Conservation (phyloP, 1,140 invertebrate genomes). For the Drosophila pseudoobscura region DNA sequence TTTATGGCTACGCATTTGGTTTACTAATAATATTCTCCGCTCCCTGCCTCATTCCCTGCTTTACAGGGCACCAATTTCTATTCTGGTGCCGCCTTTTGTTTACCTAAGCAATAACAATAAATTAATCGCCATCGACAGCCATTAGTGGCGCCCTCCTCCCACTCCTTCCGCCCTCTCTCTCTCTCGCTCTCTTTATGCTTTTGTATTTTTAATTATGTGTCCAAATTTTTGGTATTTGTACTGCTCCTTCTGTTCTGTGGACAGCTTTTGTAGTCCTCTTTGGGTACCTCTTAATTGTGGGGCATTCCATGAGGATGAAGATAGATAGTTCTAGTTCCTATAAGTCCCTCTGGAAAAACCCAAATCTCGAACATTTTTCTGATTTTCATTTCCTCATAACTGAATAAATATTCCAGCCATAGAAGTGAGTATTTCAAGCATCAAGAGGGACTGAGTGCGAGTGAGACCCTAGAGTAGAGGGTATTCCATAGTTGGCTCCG, state of each 20-base stretch:
- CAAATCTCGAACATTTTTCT: too few species aligned
- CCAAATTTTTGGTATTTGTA: slow-evolving; percentile 61
- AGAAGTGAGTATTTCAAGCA: too few species aligned
- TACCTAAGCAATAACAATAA: slow-evolving; percentile 81
- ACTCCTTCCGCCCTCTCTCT: slow-evolving; percentile 18
- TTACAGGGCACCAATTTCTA: slow-evolving; percentile 43
- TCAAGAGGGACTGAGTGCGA: too few species aligned
- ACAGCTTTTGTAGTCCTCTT: neutral
- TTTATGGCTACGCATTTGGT: slow-evolving; percentile 80
- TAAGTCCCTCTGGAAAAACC: too few species aligned
- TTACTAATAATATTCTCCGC: slow-evolving; percentile 69
- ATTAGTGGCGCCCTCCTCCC: slow-evolving; percentile 45
- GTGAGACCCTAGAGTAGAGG: too few species aligned
- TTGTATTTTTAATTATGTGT: slow-evolving; percentile 81
- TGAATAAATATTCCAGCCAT: too few species aligned
- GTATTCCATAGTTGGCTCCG: too few species aligned
- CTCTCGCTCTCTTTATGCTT: slow-evolving; percentile 46
- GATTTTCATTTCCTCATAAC: too few species aligned
- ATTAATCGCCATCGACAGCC: slow-evolving; percentile 71
- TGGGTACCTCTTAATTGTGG: too few species aligned
- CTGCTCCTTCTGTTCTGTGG: slow-evolving; percentile 8
- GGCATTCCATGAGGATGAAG: too few species aligned
- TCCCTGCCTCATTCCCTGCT: too few species aligned
- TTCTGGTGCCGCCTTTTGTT: slow-evolving; percentile 62
- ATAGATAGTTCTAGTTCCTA: too few species aligned